phyloP scores from a whole-genome alignment of 2,888 invertebrate species.

The Adelphocoris suturalis region DNA sequence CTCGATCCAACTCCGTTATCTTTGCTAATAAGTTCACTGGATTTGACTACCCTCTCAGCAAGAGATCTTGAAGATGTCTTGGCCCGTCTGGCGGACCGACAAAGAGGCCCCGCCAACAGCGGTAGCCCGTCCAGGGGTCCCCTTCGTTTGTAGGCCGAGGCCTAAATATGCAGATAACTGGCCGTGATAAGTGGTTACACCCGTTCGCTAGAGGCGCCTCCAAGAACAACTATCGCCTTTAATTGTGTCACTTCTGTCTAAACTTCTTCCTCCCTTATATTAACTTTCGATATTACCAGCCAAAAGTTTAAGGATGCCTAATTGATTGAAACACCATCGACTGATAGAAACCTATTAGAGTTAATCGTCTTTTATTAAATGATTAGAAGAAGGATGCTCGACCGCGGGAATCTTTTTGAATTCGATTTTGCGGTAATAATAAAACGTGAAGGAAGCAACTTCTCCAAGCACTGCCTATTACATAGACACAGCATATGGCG shows the following conservation, averaged over 20 bases:
- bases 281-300: no score
- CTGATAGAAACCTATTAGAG: no score
- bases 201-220: not conserved
- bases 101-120: not conserved
- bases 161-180: slow-evolving; percentile 33
- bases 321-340: no score
- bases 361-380: no score
- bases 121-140: slow-evolving; percentile 25
- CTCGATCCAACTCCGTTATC: not conserved
- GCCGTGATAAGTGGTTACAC: slow-evolving; percentile 16
- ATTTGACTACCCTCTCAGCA: not conserved
- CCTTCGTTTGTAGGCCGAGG: slow-evolving; percentile 15
- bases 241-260: slow-evolving; percentile 25
- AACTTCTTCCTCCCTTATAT: not conserved
- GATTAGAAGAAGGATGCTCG: no score
- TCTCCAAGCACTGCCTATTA: no score
- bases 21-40: not conserved
- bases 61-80: not conserved
- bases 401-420: no score
- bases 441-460: no score
- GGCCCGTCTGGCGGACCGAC: not conserved
- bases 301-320: no score
- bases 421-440: no score
- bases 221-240: slow-evolving; percentile 1
- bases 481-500: no score